These are phyloP conservation scores for Aphidius colemani DNA, from an alignment of 2,888 invertebrate species.

Conservation along the genomic window DNA sequence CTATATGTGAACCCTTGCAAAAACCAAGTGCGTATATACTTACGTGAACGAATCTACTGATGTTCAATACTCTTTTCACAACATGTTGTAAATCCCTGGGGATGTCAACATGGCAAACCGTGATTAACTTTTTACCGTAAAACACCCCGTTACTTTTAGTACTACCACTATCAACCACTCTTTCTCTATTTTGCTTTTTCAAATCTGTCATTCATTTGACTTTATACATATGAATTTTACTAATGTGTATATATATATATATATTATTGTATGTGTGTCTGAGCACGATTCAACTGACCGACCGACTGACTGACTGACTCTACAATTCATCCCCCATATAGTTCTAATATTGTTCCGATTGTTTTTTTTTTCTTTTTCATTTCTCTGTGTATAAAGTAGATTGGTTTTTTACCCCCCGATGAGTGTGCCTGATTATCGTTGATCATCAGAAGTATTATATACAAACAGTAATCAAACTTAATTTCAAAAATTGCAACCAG, in stretches of 20 bases:
- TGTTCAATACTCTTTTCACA: conserved; percentile 23
- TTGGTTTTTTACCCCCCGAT: conserved; percentile 18
- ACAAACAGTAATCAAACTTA: too few relatives aligned
- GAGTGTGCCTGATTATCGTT: not conserved
- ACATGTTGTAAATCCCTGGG: conserved; percentile 37
- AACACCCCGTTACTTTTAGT: conserved; percentile 43
- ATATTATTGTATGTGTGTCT: too few relatives aligned
- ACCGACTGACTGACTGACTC: conserved; percentile 28
- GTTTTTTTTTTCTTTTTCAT: not conserved
- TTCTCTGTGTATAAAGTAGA: conserved; percentile 18
- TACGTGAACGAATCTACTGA: conserved; percentile 2
- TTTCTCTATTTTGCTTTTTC: conserved; percentile 1
- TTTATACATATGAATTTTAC: conserved; percentile 55
- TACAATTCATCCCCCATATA: conserved; percentile 2
- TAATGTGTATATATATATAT: conserved; percentile 30
- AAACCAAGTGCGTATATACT: too few relatives aligned
- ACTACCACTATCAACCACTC: conserved; percentile 36
- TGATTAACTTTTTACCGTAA: conserved; percentile 60
- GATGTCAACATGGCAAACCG: conserved; percentile 56
- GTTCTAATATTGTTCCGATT: not conserved
- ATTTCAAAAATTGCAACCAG: too few relatives aligned
- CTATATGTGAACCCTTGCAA: not conserved
- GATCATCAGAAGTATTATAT: too few relatives aligned
- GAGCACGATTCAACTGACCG: conserved; percentile 12
- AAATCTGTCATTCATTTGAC: conserved; percentile 60